phyloP scores from a whole-genome alignment of 1,140 invertebrate genomes.

The Danaus melanippus region DNA sequence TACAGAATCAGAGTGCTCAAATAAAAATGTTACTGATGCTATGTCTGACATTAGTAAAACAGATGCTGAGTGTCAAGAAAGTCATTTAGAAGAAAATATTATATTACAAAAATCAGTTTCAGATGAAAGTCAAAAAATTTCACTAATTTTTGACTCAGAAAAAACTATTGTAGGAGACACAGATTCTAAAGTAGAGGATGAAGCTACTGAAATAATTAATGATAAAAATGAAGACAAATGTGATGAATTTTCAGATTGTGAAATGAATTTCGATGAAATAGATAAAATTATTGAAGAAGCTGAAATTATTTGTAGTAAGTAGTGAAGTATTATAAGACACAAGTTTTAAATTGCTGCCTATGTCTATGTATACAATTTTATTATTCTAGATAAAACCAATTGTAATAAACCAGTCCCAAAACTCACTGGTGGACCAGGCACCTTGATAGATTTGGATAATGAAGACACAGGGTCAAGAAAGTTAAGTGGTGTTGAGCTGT shows the following conservation, averaged over 20 bases:
- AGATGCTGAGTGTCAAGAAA: too few species aligned
- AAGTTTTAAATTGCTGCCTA: conserved; percentile 4
- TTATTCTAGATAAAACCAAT: conserved; percentile 3
- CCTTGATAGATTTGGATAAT: conserved; percentile 74
- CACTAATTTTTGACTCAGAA: conserved; percentile 45
- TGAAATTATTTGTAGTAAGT: conserved; percentile 37
- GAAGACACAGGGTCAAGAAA: conserved; percentile 38
- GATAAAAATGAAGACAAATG: conserved; percentile 10
- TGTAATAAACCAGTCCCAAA: conserved; percentile 45
- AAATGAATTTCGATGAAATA: conserved; percentile 51
- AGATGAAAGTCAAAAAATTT: conserved; percentile 31
- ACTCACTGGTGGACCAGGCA: conserved; percentile 73
- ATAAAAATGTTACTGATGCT: too few species aligned
- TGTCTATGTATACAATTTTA: background rate
- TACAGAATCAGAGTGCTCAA: too few species aligned
- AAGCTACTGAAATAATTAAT: conserved; percentile 14
- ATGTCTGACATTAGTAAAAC: too few species aligned
- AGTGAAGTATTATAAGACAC: conserved; percentile 2
- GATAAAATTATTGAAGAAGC: conserved; percentile 50
- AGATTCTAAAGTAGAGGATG: conserved; percentile 1
- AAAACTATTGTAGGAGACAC: conserved; percentile 7
- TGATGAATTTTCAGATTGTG: conserved; percentile 43
- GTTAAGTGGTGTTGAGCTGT: conserved; percentile 70
- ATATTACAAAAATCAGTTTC: background rate
- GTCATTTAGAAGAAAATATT: too few species aligned